Conservation (phyloP, 2,113 vertebrate species). For the Amphilophus citrinellus region DNA sequence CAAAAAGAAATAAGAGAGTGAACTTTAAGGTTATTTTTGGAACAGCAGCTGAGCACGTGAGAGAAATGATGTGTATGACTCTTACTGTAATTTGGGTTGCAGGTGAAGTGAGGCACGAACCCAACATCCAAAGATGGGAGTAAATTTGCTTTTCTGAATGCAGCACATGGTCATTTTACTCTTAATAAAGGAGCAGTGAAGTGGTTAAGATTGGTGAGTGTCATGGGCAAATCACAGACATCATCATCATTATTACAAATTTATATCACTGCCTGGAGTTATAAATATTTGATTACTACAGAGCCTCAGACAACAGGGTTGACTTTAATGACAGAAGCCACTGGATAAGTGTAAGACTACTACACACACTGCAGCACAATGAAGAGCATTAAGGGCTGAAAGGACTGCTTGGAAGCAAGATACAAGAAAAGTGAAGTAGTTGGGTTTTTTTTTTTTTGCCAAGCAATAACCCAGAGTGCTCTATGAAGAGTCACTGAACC, state of each 20-base stretch:
- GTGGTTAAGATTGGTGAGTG: not conserved
- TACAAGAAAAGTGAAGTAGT: not conserved
- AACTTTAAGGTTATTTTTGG: not conserved
- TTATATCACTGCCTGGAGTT: constrained; percentile 2
- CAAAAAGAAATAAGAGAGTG: not conserved
- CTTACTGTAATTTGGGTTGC: not conserved
- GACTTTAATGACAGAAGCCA: constrained; percentile 6
- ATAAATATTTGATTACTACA: not conserved
- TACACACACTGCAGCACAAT: not conserved
- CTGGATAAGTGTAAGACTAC: not conserved
- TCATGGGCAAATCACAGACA: not conserved
- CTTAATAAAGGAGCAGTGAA: not conserved
- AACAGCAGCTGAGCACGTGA: not conserved
- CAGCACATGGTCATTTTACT: not conserved
- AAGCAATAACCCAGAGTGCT: not conserved
- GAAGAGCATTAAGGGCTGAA: not conserved
- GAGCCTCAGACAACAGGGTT: not conserved
- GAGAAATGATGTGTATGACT: not conserved
- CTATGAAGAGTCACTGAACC: not conserved
- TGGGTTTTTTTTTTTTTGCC: not conserved
- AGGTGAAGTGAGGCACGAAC: not conserved
- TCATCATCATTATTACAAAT: constrained; percentile 1
- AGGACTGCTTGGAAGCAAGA: not conserved
- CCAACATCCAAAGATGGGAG: not conserved
- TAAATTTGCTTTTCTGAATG: constrained; percentile 1